Base-by-base conservation (phyloP, 2,797 vertebrate genomes). In the Leontocebus nigricollis region DNA sequence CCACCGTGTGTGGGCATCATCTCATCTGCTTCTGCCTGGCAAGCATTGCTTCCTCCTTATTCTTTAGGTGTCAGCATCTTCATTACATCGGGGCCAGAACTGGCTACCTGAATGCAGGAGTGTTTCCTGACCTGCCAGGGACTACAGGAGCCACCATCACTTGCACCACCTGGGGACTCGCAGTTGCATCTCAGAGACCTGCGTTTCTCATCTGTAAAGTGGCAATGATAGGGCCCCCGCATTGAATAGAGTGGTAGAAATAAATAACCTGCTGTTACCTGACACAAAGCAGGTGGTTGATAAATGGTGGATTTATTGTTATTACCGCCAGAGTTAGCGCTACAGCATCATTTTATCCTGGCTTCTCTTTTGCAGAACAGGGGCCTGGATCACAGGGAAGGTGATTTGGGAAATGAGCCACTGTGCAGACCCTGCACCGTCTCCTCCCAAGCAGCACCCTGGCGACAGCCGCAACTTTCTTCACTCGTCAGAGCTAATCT, bases 401-500 rank as follows among this genome's bases (percentile, higher is more conserved):
- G 36, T n/a, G 33, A 5, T 12, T 81, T 52, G 0, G 39, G 80
- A 50, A 79, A 12, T 27, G 48, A 46, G 15, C 30, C 5, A 0
- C 4, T 14, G 0, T 0, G 11, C 27, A 11, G 27, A 22, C 6
- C 52, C 87, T 12, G 19, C 6, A 9, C 76, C 30, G 0, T 15
- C 77, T 50, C 87, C 73, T 92, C 77, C 67, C 44, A 3, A 84
- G 95, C 55, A 73, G 93, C 80, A 55, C 64, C 76, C 67, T 24
- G 48, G 92, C 0, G 22, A 95, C 88, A 90, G 88, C 39, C 1
- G 0, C 48, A 7, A 52, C 90, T 80, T 93, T 90, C 84, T 44
- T 89, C 87, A 70, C 97, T 83, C 86, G 0, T 93, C 91, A 61
- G 72, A 77, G 84, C 90, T 96, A 82, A 97, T 97, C 95, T 95